Percentiles rank a stretch among this genome's conserved stretches.
Conservation (phyloP, 2,113 vertebrate species). For the Lampris megalopsis region DNA sequence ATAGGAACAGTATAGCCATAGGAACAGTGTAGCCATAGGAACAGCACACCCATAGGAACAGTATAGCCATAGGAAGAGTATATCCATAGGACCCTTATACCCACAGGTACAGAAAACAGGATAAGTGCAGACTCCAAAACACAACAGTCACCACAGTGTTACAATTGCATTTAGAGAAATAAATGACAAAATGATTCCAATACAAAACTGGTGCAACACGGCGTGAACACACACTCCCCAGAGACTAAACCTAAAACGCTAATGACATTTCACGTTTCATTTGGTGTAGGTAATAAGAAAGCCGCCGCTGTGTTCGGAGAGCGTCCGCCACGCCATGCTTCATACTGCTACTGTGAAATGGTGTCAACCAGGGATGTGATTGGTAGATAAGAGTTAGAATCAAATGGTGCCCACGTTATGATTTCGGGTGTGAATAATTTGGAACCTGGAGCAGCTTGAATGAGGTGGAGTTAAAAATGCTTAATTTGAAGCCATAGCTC, state of each 20-base stretch:
- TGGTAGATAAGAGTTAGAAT: not conserved
- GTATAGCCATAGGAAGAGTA: conserved; percentile 13
- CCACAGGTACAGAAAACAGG: conserved; percentile 16
- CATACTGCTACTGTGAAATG: conserved; percentile 44
- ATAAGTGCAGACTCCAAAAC: conserved; percentile 63
- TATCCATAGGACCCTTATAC: conserved; percentile 6
- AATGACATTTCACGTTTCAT: conserved; percentile 42
- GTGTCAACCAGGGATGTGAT: conserved; percentile 49
- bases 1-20: too few species aligned
- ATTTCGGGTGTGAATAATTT: conserved; percentile 30
- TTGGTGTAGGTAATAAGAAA: conserved; percentile 35
- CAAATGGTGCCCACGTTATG: conserved; percentile 4
- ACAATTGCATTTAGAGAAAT: conserved; percentile 3
- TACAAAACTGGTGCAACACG: not conserved
- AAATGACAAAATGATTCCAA: not conserved
- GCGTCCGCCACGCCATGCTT: conserved; percentile 1
- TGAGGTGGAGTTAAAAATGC: conserved; percentile 23
- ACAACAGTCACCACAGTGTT: conserved; percentile 38
- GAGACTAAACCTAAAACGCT: conserved; percentile 11
- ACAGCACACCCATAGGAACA: conserved; percentile 12
- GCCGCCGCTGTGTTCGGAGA: conserved; percentile 23
- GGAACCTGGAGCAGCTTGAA: conserved; percentile 22
- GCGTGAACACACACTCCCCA: not conserved
- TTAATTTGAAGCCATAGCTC: not conserved
- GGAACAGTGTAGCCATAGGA: too few species aligned